Base-by-base conservation (phyloP, 2,797 vertebrate species). In the Cossypha dichroa region DNA sequence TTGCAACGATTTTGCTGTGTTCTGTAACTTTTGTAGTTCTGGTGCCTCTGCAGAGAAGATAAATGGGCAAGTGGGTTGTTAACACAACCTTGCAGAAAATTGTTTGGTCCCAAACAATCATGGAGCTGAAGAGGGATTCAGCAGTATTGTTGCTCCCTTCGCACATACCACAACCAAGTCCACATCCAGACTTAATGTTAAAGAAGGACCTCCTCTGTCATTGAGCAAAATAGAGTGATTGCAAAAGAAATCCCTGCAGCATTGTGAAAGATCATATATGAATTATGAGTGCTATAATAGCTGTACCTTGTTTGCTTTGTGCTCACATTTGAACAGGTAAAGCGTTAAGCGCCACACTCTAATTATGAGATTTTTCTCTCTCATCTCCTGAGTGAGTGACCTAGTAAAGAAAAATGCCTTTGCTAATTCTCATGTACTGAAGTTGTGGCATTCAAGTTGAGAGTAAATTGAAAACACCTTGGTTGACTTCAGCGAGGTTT, bases 31-130 rank as follows among this genome's bases (percentile, higher is more conserved):
- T 23, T 64, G 46, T 74, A 34, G 46, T 34, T 60, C 23, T 5
- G 6, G 23, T 0, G 0, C 34, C 20, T 38, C 82, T 76, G 49
- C 58, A 70, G 34, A 0, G 0, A 56, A 77, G 76, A 75, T 23
- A 88, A 93, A 72, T 18, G 34, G n/a, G 20, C 75, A 77, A 91
- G 45, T 64, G 60, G 1, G 3, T 64, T 83, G 69, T 56, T 85
- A 91, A 56, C 0, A 10, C 46, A 86, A 29, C 34, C 58, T 81
- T 58, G 85, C 66, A 88, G 76, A 91, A 94, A 90, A 51, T 74
- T 46, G 41, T 72, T 75, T 67, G 49, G 55, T 49, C 43, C 29
- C 38, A 68, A 77, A 81, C 69, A 90, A 29, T 83, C 14, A 0
- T 1, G 6, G 62, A 80, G 54, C 81, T 75, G 43, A 58, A 64